These are phyloP conservation scores for Rugalucina vietnamica DNA, from an alignment of 2,888 invertebrate genomes.

Conservation along the genomic window DNA sequence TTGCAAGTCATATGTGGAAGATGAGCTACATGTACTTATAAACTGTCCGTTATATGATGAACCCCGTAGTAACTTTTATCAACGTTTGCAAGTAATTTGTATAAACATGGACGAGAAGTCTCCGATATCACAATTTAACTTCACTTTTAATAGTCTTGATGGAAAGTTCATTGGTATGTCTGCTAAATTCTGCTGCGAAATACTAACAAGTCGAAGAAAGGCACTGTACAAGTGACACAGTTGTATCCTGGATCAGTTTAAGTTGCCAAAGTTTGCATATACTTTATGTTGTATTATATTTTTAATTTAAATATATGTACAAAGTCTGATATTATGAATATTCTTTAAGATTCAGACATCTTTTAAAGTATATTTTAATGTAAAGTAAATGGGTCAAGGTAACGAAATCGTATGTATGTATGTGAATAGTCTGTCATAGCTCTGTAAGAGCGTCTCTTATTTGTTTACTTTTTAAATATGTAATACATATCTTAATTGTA, in stretches of 20 bases:
- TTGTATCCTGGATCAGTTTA: too few relatives aligned
- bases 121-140: neutral
- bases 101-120: neutral
- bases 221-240: neutral
- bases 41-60: neutral
- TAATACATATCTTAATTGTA: neutral
- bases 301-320: neutral
- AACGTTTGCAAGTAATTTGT: neutral
- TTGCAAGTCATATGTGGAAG: neutral
- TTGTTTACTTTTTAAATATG: neutral
- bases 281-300: neutral
- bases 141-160: neutral
- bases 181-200: neutral
- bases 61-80: neutral
- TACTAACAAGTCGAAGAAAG: neutral
- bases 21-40: neutral
- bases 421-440: neutral
- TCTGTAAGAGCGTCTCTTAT: neutral
- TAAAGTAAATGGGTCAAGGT: neutral
- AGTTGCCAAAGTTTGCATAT: neutral
- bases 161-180: neutral
- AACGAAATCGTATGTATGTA: neutral
- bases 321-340: neutral
- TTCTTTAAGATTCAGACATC: neutral
- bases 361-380: neutral